Evolutionary conservation across 2,797 vertebrate genomes (phyloP).

Genomic region (Poeciliopsis turneri): DNA sequence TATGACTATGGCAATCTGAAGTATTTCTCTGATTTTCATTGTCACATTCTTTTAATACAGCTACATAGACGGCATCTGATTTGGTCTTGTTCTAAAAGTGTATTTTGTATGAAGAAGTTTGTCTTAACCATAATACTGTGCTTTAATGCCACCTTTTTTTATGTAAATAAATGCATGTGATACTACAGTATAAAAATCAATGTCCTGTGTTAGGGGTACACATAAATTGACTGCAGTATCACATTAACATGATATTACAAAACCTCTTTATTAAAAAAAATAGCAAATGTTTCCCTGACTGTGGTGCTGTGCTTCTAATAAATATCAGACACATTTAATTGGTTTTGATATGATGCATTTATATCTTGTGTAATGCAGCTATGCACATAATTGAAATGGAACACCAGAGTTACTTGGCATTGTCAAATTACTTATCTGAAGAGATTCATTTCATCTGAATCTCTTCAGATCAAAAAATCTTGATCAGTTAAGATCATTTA

Average conservation of each 20-base stretch:
- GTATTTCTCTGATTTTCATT: background rate
- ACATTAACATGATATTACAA: background rate
- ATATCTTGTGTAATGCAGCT: background rate
- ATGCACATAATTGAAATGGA: background rate
- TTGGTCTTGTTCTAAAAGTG: background rate
- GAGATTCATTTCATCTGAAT: background rate
- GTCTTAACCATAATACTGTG: background rate
- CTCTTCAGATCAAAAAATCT: background rate
- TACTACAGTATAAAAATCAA: background rate
- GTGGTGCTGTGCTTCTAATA: background rate
- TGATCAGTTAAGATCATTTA: background rate
- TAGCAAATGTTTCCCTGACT: background rate
- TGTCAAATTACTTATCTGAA: background rate
- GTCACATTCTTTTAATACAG: background rate
- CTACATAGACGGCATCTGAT: background rate
- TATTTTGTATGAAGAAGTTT: background rate
- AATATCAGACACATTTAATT: background rate
- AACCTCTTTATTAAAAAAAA: background rate
- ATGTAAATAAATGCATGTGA: background rate
- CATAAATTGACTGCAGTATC: background rate
- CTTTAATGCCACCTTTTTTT: background rate
- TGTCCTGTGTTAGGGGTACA: background rate
- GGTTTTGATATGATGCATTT: background rate
- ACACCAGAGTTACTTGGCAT: background rate
- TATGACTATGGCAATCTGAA: background rate